A percentile compares a stretch with the other conserved stretches of the same genome.
Evolutionary conservation across 2,888 invertebrate species (phyloP).

Genomic region (Reticulitermes lucifugus): DNA sequence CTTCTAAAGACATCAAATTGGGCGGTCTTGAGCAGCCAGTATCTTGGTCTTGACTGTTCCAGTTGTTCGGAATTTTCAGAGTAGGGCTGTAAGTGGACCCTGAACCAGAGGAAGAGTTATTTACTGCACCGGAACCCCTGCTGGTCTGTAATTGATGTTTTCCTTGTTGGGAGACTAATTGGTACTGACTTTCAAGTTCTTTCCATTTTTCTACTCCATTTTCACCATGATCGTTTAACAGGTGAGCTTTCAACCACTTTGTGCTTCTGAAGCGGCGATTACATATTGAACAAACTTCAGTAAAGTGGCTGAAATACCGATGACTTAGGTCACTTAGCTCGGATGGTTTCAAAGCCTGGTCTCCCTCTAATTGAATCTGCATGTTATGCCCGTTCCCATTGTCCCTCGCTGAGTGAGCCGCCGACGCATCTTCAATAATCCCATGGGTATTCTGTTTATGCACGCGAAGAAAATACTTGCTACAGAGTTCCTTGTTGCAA

Average conservation of each 20-base stretch:
- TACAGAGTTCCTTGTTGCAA: slow-evolving; percentile 97
- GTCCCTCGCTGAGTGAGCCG: slow-evolving; percentile 59
- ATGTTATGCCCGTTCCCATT: slow-evolving; percentile 56
- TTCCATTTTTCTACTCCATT: slow-evolving; percentile 73
- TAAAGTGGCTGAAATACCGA: slow-evolving; percentile 75
- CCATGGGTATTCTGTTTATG: slow-evolving; percentile 99
- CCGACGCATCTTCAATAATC: slow-evolving; percentile 83
- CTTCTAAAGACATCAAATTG: slow-evolving; percentile 56
- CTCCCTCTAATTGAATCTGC: slow-evolving; percentile 57
- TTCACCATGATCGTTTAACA: slow-evolving; percentile 87
- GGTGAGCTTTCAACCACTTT: slow-evolving; percentile 88
- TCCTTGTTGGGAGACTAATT: slow-evolving; percentile 57
- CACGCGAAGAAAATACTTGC: slow-evolving; percentile 96
- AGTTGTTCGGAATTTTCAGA: slow-evolving; percentile 67
- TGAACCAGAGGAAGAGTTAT: not conserved
- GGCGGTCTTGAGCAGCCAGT: slow-evolving; percentile 61
- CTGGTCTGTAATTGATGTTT: slow-evolving; percentile 25
- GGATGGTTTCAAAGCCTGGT: slow-evolving; percentile 67
- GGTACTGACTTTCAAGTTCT: slow-evolving; percentile 67
- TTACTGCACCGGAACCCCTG: not conserved
- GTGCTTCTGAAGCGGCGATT: slow-evolving; percentile 88
- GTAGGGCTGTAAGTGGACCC: slow-evolving; percentile 63
- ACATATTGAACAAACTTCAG: slow-evolving; percentile 87
- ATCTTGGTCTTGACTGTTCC: slow-evolving; percentile 31
- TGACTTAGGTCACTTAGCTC: slow-evolving; percentile 71